These are phyloP conservation scores for Notechis scutatus DNA, from an alignment of 2,113 vertebrate genomes.

Conservation along the genomic window DNA sequence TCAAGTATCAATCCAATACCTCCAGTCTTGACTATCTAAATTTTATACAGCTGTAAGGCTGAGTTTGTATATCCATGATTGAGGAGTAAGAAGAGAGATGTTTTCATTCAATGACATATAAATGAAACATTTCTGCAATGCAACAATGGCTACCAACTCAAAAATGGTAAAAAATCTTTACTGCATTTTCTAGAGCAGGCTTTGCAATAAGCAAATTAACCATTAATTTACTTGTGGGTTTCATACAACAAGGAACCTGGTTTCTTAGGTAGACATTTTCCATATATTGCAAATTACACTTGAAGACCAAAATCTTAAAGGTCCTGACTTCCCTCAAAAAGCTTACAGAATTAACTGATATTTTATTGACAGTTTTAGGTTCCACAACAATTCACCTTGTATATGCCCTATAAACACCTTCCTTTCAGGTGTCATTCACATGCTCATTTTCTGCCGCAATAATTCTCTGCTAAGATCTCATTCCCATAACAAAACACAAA, in stretches of 20 bases:
- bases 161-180: not conserved
- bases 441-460: conserved; percentile 61
- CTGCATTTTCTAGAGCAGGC: conserved; percentile 1
- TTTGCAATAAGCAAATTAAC: conserved; percentile 33
- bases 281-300: conserved; percentile 38
- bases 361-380: conserved; percentile 66
- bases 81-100: not conserved
- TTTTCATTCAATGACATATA: not conserved
- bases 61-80: not conserved
- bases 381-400: conserved; percentile 67
- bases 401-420: conserved; percentile 67
- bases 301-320: conserved; percentile 49
- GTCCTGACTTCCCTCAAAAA: conserved; percentile 52
- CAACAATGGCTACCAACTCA: not conserved
- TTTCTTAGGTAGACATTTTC: conserved; percentile 52
- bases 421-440: conserved; percentile 69
- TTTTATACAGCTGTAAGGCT: not conserved
- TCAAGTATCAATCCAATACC: not conserved
- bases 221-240: conserved; percentile 25
- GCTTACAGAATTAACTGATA: conserved; percentile 49
- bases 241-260: conserved; percentile 28
- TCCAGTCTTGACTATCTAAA: not conserved
- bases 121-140: not conserved
- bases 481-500: conserved; percentile 64
- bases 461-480: conserved; percentile 66